Conservation (phyloP, 2,888 invertebrate genomes). For the Oithona nana region DNA sequence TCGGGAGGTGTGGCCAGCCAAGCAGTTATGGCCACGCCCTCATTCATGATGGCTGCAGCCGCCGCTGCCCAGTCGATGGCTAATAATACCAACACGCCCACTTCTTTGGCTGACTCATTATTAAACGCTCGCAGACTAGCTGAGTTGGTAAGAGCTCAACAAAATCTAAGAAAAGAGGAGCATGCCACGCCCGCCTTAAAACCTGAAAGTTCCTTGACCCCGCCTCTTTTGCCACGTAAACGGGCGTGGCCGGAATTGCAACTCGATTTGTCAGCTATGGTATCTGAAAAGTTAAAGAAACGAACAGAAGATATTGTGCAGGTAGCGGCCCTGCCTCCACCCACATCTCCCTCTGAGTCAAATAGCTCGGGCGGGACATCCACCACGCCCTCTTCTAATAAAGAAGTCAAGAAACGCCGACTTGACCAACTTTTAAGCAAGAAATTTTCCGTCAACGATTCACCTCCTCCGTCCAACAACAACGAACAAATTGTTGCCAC, state of each 20-base stretch:
- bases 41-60: not conserved
- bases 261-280: not conserved
- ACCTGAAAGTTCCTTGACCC: not conserved
- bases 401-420: constrained; percentile 9
- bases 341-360: not conserved
- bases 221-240: not conserved
- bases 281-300: not conserved
- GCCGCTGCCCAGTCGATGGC: not conserved
- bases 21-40: not conserved
- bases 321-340: not conserved
- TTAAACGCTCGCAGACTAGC: not conserved
- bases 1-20: not conserved
- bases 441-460: constrained; percentile 1
- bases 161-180: not conserved
- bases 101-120: not conserved
- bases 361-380: not conserved
- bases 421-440: constrained; percentile 6
- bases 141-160: not conserved
- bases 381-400: not conserved
- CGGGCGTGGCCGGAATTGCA: not conserved
- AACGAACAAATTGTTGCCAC: not conserved
- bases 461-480: not conserved
- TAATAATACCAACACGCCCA: too few relatives aligned
- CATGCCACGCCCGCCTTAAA: not conserved
- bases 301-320: not conserved